Evolutionary conservation across 2,113 vertebrate species (phyloP).

Genomic region (Xiphias gladius): DNA sequence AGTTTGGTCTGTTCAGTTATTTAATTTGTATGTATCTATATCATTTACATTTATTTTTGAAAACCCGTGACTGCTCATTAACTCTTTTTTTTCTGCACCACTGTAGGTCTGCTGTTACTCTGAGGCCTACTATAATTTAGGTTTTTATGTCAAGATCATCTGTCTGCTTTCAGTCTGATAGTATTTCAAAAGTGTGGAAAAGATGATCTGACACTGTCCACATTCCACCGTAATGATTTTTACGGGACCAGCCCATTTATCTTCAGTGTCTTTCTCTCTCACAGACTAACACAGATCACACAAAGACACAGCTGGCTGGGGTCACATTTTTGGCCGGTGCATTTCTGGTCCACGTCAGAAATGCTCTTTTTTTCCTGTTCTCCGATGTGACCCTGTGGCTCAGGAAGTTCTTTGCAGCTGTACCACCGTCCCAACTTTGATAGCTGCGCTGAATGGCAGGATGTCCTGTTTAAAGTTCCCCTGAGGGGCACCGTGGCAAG

Average conservation of each 20-base stretch:
- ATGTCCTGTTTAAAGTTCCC: slow-evolving; percentile 89
- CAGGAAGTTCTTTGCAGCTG: slow-evolving; percentile 89
- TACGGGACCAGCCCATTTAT: background rate
- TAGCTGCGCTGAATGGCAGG: slow-evolving; percentile 90
- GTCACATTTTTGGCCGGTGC: background rate
- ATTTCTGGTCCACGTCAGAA: slow-evolving; percentile 34
- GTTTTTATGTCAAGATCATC: too few relatives aligned
- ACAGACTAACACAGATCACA: slow-evolving; percentile 13
- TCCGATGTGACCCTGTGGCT: slow-evolving; percentile 81
- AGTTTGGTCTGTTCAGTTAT: too few relatives aligned
- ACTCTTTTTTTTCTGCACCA: too few relatives aligned
- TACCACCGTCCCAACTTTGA: slow-evolving; percentile 84
- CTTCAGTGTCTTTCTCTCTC: slow-evolving; percentile 2
- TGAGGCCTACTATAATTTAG: too few relatives aligned
- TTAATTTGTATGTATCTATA: background rate
- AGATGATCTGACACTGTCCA: background rate
- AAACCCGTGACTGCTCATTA: too few relatives aligned
- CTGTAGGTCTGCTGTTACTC: too few relatives aligned
- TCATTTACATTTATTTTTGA: too few relatives aligned
- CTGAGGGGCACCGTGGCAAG: slow-evolving; percentile 66
- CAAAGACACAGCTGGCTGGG: slow-evolving; percentile 2
- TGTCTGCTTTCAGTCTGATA: background rate
- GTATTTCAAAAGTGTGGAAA: background rate
- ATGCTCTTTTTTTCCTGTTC: slow-evolving; percentile 86
- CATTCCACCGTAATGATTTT: slow-evolving; percentile 24